Conservation (phyloP, 2,888 invertebrate genomes). For the Tipula vernalis region DNA sequence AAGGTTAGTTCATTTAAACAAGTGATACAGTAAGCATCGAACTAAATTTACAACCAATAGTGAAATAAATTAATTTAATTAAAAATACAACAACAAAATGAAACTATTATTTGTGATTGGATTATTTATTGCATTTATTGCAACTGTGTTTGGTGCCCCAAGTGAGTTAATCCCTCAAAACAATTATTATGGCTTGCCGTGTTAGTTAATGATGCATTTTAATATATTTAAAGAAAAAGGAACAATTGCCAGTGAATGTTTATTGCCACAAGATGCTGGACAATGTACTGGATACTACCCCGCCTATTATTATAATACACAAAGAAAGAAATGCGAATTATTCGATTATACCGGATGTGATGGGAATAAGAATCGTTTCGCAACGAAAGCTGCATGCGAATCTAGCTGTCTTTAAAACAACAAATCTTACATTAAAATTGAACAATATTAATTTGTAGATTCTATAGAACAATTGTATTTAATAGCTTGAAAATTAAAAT, state of each 20-base stretch:
- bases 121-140: not conserved
- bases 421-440: not conserved
- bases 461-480: not conserved
- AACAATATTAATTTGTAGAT: not conserved
- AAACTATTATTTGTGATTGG: not conserved
- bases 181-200: not conserved
- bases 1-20: not conserved
- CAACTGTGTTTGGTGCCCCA: not conserved
- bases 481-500: not conserved
- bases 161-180: not conserved
- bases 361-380: not conserved
- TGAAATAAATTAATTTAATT: not conserved
- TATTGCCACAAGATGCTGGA: not conserved
- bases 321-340: not conserved
- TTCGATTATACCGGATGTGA: not conserved
- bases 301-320: not conserved
- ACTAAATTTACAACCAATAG: not conserved
- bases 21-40: not conserved
- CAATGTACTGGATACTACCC: not conserved
- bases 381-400: not conserved
- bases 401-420: not conserved
- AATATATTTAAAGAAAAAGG: not conserved
- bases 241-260: not conserved
- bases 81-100: not conserved
- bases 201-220: not conserved